phyloP scores from a whole-genome alignment of 2,113 vertebrate genomes.

The Myocastor coypus region DNA sequence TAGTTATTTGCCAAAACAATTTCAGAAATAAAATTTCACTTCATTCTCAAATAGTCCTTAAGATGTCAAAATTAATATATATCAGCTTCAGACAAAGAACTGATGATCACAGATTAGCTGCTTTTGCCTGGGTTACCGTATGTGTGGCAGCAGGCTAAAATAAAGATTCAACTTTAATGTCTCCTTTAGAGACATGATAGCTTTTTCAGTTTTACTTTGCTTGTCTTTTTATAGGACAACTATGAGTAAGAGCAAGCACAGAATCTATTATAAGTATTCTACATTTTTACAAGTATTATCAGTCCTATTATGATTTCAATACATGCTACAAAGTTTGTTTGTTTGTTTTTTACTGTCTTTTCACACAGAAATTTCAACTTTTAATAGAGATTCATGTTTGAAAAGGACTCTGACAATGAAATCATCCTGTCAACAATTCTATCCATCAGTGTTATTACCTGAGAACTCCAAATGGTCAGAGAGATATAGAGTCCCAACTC shows the following conservation, averaged over 20 bases:
- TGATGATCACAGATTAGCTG: not conserved
- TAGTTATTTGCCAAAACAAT: slow-evolving; percentile 18
- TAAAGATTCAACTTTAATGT: not conserved
- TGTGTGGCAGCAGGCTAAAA: not conserved
- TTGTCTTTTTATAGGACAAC: not conserved
- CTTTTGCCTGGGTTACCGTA: not conserved
- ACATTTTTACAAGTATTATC: not conserved
- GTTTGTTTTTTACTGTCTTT: not conserved
- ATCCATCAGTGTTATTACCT: too few species aligned
- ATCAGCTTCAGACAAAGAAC: slow-evolving; percentile 37
- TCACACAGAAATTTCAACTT: not conserved
- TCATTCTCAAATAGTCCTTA: slow-evolving; percentile 55
- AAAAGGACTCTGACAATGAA: not conserved
- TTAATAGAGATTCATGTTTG: not conserved
- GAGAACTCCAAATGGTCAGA: not conserved
- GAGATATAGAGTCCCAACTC: not conserved
- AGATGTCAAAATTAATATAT: slow-evolving; percentile 68
- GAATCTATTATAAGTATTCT: not conserved
- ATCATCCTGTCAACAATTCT: not conserved
- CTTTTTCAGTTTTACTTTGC: not conserved
- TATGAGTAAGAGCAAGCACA: too few species aligned
- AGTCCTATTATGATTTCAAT: not conserved
- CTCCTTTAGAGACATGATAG: not conserved
- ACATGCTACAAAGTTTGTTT: rapidly evolving
- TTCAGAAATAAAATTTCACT: slow-evolving; percentile 69